Evolutionary conservation across 1,140 invertebrate genomes (phyloP).

Genomic region (Heliconius himera): DNA sequence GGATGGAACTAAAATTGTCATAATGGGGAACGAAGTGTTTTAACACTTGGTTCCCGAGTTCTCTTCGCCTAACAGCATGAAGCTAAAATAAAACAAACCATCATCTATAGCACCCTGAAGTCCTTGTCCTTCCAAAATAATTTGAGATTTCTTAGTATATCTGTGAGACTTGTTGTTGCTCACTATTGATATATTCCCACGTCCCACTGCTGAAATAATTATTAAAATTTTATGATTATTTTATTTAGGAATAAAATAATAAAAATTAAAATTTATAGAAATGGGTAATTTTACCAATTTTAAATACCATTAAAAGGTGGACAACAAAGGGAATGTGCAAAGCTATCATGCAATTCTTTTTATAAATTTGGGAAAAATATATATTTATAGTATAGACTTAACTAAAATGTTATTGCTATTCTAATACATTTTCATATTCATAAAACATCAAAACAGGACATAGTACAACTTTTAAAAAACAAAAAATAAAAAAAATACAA

Average conservation of each 20-base stretch:
- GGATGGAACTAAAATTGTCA: too few species aligned
- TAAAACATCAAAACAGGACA: background rate
- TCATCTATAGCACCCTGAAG: conserved; percentile 83
- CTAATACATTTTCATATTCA: background rate
- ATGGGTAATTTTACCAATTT: background rate
- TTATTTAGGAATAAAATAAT: background rate
- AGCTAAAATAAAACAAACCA: conserved; percentile 49
- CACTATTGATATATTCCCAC: conserved; percentile 92
- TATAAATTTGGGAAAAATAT: background rate
- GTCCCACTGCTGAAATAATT: conserved; percentile 77
- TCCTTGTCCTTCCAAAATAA: conserved; percentile 83
- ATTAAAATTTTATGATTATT: background rate
- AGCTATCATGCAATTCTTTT: background rate
- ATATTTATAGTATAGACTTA: too few species aligned
- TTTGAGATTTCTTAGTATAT: conserved; percentile 94
- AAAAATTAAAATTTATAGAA: background rate
- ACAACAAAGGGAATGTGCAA: background rate
- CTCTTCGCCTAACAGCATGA: too few species aligned
- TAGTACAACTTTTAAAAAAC: background rate
- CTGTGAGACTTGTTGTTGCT: conserved; percentile 89
- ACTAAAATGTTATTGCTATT: background rate
- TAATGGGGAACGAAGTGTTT: too few species aligned
- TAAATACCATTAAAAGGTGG: too few species aligned
- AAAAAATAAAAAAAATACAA: background rate
- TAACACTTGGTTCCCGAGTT: too few species aligned